These are phyloP conservation scores for Calycopis cecrops DNA, from an alignment of 1,140 invertebrate species.

Conservation along the genomic window DNA sequence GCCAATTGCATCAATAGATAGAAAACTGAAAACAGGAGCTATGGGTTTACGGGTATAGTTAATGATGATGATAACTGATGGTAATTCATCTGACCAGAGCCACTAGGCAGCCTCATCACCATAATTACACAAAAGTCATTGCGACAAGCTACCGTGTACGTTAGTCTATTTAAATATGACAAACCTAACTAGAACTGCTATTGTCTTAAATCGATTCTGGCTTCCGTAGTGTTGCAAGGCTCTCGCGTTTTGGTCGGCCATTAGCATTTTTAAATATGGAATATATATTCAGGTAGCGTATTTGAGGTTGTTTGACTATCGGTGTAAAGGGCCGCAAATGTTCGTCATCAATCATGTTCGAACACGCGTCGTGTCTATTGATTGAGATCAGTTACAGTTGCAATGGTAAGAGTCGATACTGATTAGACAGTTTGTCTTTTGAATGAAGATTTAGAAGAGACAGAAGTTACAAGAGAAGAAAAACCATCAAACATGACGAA, in stretches of 20 bases:
- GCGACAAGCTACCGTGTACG: conserved; percentile 38
- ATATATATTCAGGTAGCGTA: conserved; percentile 63
- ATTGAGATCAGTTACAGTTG: no score
- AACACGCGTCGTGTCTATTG: conserved; percentile 17
- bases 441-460: no score
- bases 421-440: no score
- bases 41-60: no score
- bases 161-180: conserved; percentile 24
- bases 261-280: conserved; percentile 60
- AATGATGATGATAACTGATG: no score
- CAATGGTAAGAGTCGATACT: no score
- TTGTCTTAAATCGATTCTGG: conserved; percentile 2
- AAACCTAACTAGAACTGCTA: conserved; percentile 21
- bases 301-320: conserved; percentile 51
- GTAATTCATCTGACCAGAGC: not conserved
- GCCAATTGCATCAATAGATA: no score
- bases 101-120: conserved; percentile 6
- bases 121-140: conserved; percentile 33
- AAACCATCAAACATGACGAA: no score
- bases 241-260: conserved; percentile 18
- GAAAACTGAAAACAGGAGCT: no score
- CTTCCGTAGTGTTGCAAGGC: conserved; percentile 6
- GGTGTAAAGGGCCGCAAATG: conserved; percentile 46
- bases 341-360: conserved; percentile 37
- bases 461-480: no score